These are phyloP conservation scores for Pammene fasciana DNA, from an alignment of 2,888 invertebrate species.

Conservation along the genomic window DNA sequence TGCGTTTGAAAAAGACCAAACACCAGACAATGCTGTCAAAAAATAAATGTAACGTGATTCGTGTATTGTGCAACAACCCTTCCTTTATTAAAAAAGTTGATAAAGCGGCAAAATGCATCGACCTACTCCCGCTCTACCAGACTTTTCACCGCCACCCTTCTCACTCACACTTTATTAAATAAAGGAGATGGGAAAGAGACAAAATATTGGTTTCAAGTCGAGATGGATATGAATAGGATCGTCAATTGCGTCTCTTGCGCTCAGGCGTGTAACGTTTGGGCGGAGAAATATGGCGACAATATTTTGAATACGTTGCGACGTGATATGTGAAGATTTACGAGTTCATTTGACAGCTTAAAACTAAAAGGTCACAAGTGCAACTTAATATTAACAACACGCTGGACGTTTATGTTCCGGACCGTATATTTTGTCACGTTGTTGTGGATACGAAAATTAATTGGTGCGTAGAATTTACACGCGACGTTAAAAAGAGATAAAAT, in stretches of 20 bases:
- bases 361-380: background rate
- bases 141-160: background rate
- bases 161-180: slow-evolving; percentile 14
- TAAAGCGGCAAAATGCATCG: slow-evolving; percentile 50
- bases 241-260: slow-evolving; percentile 60
- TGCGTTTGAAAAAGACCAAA: slow-evolving; percentile 67
- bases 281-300: slow-evolving; percentile 69
- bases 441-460: slow-evolving; percentile 21
- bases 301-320: slow-evolving; percentile 65
- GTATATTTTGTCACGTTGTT: background rate
- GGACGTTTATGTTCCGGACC: background rate
- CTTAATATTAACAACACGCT: background rate
- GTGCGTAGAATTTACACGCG: slow-evolving; percentile 14
- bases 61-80: slow-evolving; percentile 74
- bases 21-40: slow-evolving; percentile 56
- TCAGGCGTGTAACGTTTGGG: slow-evolving; percentile 63
- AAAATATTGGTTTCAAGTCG: background rate
- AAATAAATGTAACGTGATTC: slow-evolving; percentile 78
- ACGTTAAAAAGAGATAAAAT: slow-evolving; percentile 26
- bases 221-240: slow-evolving; percentile 23
- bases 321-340: slow-evolving; percentile 54
- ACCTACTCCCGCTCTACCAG: slow-evolving; percentile 4
- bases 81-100: slow-evolving; percentile 49
- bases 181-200: slow-evolving; percentile 1
- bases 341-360: slow-evolving; percentile 2